Percentiles rank a stretch among this genome's conserved stretches.
Evolutionary conservation across 2,888 invertebrate species (phyloP).

Genomic region (Melanostoma scalare): DNA sequence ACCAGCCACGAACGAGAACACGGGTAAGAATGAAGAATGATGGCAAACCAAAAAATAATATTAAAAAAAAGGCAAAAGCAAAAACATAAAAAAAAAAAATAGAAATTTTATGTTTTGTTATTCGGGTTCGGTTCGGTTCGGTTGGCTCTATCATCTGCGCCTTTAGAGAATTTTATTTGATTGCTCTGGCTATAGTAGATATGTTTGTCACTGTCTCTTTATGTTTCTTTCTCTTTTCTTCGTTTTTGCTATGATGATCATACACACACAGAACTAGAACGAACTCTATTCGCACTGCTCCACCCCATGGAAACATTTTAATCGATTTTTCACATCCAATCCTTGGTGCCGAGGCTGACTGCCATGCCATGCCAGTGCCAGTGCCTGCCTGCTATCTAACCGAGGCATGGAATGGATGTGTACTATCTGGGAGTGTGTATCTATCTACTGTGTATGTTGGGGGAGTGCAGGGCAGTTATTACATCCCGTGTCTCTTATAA

Average conservation of each 20-base stretch:
- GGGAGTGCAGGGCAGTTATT: slow-evolving; percentile 31
- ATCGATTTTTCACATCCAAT: slow-evolving; percentile 81
- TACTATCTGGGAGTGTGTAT: slow-evolving; percentile 43
- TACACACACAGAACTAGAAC: slow-evolving; percentile 34
- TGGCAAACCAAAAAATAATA: slow-evolving; percentile 22
- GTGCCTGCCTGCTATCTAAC: slow-evolving; percentile 26
- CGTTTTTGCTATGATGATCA: slow-evolving; percentile 9
- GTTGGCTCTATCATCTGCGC: slow-evolving; percentile 68
- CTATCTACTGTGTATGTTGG: slow-evolving; percentile 34
- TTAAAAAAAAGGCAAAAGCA: slow-evolving; percentile 21
- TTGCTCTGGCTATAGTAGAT: slow-evolving; percentile 42
- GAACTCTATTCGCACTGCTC: slow-evolving; percentile 65
- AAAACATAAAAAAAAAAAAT: slow-evolving; percentile 26
- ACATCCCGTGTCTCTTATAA: slow-evolving; percentile 33
- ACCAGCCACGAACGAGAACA: slow-evolving; percentile 28
- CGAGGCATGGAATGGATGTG: slow-evolving; percentile 41
- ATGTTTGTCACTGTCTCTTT: slow-evolving; percentile 31
- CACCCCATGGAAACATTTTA: slow-evolving; percentile 76
- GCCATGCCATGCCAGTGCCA: background rate
- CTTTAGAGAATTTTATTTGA: slow-evolving; percentile 67
- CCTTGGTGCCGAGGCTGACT: slow-evolving; percentile 43
- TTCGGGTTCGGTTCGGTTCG: slow-evolving; percentile 61
- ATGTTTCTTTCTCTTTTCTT: slow-evolving; percentile 37
- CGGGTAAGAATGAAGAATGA: slow-evolving; percentile 31
- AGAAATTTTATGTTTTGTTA: slow-evolving; percentile 52